Conservation (phyloP, 2,113 vertebrate species). For the human (Homo sapiens) region DNA sequence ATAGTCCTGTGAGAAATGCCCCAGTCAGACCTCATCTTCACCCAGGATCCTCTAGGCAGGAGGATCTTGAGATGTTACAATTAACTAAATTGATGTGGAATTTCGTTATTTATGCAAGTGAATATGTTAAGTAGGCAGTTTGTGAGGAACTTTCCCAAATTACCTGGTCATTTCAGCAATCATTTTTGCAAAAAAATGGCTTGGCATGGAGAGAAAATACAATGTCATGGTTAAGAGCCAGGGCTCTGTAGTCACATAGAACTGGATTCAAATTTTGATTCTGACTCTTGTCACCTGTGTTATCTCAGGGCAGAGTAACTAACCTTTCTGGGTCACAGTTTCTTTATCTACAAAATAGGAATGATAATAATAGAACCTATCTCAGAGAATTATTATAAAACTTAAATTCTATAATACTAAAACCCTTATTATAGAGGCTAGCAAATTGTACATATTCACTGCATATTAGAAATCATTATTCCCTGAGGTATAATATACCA, state of each 20-base stretch:
- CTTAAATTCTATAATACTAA: not conserved
- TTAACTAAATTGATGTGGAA: not conserved
- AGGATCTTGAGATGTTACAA: not conserved
- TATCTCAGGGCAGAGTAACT: not conserved
- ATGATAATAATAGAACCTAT: not conserved
- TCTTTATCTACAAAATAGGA: not conserved
- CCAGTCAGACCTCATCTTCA: not conserved
- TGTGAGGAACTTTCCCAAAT: not conserved
- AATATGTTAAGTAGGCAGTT: not conserved
- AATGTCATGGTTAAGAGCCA: not conserved
- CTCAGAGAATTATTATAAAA: not conserved
- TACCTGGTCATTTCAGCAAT: not conserved
- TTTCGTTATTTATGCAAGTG: not conserved
- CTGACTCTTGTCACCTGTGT: not conserved
- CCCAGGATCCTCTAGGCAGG: not conserved
- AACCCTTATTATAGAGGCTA: not conserved
- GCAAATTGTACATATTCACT: not conserved
- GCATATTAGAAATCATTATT: not conserved
- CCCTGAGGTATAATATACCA: not conserved
- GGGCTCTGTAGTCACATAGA: not conserved
- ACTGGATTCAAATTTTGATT: not conserved
- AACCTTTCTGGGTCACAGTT: not conserved
- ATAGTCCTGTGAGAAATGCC: not conserved
- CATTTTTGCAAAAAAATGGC: not conserved
- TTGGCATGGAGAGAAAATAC: not conserved